Percentiles rank a stretch among this genome's conserved stretches.
Conservation (phyloP, 1,140 invertebrate species). For the Zaprionus vittiger region DNA sequence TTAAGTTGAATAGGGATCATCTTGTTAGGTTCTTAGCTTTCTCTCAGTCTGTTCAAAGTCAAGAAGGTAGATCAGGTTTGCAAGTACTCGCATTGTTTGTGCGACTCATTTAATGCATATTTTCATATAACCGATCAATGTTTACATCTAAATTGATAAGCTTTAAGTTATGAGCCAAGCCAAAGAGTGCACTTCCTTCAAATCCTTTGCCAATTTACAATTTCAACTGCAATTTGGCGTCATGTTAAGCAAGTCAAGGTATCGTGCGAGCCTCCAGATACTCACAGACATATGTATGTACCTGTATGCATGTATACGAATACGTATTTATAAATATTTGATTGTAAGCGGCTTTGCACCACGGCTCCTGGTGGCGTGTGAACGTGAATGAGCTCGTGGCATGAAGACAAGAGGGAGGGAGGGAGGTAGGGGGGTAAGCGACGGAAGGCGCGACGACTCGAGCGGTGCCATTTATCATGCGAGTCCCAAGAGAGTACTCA, state of each 20-base stretch:
- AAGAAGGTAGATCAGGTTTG: too few species aligned
- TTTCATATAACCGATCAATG: too few species aligned
- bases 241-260: neutral
- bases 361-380: conserved; percentile 2
- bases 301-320: neutral
- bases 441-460: neutral
- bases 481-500: conserved; percentile 70
- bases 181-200: neutral
- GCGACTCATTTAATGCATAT: too few species aligned
- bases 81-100: too few species aligned
- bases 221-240: neutral
- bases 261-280: too few species aligned
- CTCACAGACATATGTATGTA: neutral
- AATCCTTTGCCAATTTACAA: neutral
- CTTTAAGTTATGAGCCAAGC: neutral
- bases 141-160: neutral
- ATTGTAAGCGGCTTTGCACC: neutral
- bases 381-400: neutral
- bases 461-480: conserved; percentile 61
- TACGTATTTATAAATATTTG: conserved; percentile 7
- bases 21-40: too few species aligned
- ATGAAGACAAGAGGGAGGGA: neutral
- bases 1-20: too few species aligned
- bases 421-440: neutral
- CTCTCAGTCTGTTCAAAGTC: too few species aligned